A percentile compares a stretch with the other conserved stretches of the same genome.
Conservation (phyloP, 2,888 invertebrate species). For the Sclerodermus sp. region DNA sequence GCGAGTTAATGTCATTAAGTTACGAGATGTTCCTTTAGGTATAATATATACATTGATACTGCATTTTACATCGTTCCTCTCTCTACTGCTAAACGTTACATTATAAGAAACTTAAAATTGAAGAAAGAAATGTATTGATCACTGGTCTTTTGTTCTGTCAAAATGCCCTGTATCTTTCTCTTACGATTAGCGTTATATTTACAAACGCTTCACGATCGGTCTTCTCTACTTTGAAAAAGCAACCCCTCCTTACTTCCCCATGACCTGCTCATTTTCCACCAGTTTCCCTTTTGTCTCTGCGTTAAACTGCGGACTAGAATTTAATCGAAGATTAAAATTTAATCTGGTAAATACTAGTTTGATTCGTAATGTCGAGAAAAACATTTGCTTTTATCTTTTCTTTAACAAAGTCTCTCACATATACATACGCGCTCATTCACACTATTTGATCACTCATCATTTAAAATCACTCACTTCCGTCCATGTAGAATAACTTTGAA, state of each 20-base stretch:
- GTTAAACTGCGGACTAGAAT: conserved; percentile 53
- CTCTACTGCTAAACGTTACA: conserved; percentile 8
- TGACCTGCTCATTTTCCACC: conserved; percentile 1
- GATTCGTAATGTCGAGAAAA: conserved; percentile 51
- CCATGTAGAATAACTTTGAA: too few relatives aligned
- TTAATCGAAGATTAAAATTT: conserved; percentile 55
- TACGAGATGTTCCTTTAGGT: conserved; percentile 30
- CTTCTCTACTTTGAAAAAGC: conserved; percentile 8
- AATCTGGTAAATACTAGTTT: conserved; percentile 55
- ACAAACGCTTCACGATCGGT: conserved; percentile 15
- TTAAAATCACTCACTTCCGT: too few relatives aligned
- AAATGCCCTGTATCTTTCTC: conserved; percentile 40
- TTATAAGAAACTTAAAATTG: conserved; percentile 30
- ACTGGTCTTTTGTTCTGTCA: conserved; percentile 45
- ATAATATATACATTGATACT: conserved; percentile 11
- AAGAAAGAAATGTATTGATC: conserved; percentile 34
- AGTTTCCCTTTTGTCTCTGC: conserved; percentile 22
- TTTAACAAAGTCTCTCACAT: conserved; percentile 3
- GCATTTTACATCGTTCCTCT: conserved; percentile 8
- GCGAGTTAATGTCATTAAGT: conserved; percentile 32
- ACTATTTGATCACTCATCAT: conserved; percentile 8
- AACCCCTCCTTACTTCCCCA: conserved; percentile 2
- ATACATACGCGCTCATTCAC: background rate
- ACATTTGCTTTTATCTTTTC: conserved; percentile 24
- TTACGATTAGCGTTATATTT: conserved; percentile 23